Evolutionary conservation across 2,888 invertebrate genomes (phyloP).

Genomic region (Helicoverpa assulta): DNA sequence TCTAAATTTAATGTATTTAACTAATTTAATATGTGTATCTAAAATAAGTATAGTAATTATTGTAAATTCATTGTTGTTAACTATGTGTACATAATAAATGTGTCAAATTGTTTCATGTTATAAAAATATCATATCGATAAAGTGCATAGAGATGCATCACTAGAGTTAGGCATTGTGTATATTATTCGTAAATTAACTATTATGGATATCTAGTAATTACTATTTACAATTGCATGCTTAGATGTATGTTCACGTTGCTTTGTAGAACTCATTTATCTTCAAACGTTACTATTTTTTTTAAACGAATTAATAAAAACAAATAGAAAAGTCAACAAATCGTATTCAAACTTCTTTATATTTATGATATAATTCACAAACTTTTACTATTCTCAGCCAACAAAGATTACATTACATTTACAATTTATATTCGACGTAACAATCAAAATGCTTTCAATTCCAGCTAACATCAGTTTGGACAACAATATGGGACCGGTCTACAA

Average conservation of each 20-base stretch:
- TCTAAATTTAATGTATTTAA: constrained; percentile 29
- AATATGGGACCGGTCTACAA: constrained; percentile 32
- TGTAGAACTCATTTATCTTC: constrained; percentile 39
- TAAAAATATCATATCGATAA: constrained; percentile 41
- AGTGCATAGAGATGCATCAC: constrained; percentile 26
- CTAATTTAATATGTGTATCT: constrained; percentile 26
- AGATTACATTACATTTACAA: constrained; percentile 49
- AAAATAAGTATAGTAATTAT: constrained; percentile 37
- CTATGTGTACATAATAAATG: constrained; percentile 60
- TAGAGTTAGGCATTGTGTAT: constrained; percentile 34
- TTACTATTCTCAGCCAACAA: constrained; percentile 49
- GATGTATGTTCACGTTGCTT: constrained; percentile 45
- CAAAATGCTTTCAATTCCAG: constrained; percentile 24
- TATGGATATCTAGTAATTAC: constrained; percentile 17
- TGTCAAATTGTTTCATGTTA: constrained; percentile 56
- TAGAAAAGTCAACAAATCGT: constrained; percentile 52
- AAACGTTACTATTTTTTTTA: constrained; percentile 52
- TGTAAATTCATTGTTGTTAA: constrained; percentile 56
- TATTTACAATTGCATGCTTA: constrained; percentile 43
- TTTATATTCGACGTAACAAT: constrained; percentile 57
- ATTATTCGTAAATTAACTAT: constrained; percentile 28
- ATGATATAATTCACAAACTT: constrained; percentile 55
- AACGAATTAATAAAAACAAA: constrained; percentile 48
- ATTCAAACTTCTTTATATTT: constrained; percentile 64
- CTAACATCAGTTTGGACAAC: constrained; percentile 27